Conservation (phyloP, 92 coral and sea anemone genomes). For the Porites rus region DNA sequence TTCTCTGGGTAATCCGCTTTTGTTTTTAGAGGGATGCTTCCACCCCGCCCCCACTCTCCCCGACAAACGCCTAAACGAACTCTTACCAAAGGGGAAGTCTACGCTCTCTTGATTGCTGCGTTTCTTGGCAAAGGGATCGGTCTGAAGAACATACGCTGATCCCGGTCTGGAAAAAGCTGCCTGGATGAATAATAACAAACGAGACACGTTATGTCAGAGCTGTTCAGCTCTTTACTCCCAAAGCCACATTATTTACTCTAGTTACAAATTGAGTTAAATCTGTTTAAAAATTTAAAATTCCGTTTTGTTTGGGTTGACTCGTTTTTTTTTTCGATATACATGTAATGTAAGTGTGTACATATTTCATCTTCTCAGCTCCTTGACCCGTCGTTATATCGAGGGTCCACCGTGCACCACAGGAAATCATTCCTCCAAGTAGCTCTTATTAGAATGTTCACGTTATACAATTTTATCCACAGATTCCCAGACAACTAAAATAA, state of each 20-base stretch:
- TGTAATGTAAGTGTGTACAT: too few species aligned
- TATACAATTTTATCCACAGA: neutral
- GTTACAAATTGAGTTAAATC: too few species aligned
- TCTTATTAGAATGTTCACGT: neutral
- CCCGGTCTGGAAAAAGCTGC: constrained; percentile 81
- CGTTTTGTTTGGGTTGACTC: too few species aligned
- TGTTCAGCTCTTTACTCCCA: neutral
- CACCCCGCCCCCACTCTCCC: too few species aligned
- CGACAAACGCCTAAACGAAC: neutral
- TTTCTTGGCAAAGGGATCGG: constrained; percentile 44
- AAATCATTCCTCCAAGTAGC: neutral
- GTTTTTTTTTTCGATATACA: too few species aligned
- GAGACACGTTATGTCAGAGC: neutral
- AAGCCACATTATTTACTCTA: too few species aligned
- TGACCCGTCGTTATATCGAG: too few species aligned
- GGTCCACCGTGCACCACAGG: neutral
- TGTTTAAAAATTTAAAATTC: too few species aligned
- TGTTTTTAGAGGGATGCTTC: too few species aligned
- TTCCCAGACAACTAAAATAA: neutral
- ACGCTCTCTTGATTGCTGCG: constrained; percentile 30
- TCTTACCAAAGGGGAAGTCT: constrained; percentile 37
- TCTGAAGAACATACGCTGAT: constrained; percentile 70
- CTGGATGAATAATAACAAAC: constrained; percentile 23
- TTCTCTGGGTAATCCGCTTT: too few species aligned
- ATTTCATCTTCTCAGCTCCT: too few species aligned